Conservation (phyloP, 2,113 vertebrate genomes). For the Sylvietta virens region DNA sequence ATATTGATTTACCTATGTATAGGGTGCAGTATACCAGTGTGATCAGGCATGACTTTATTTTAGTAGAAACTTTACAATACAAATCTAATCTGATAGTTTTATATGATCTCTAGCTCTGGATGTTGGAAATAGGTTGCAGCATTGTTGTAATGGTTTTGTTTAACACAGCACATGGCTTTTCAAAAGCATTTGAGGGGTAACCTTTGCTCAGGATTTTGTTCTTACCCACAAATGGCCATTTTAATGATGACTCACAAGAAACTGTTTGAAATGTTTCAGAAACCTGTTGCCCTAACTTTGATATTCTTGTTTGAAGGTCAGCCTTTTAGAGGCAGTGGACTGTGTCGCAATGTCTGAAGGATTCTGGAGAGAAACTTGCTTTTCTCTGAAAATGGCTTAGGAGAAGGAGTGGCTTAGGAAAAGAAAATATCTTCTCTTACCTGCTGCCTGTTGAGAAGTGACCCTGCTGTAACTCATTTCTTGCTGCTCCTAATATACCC, state of each 20-base stretch:
- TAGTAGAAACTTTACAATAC: background rate
- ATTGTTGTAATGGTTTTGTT: conserved; percentile 5
- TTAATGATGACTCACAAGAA: conserved; percentile 7
- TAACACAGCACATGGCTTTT: background rate
- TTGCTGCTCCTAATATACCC: background rate
- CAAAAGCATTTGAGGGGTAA: background rate
- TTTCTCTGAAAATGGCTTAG: too few relatives aligned
- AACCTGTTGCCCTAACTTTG: background rate
- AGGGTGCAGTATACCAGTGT: background rate
- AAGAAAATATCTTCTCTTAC: background rate
- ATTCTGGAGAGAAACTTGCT: background rate
- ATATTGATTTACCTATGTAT: background rate
- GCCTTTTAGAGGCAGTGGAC: background rate
- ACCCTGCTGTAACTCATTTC: background rate
- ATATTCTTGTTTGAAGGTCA: conserved; percentile 11
- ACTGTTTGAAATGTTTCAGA: conserved; percentile 2
- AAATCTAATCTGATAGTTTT: conserved; percentile 33
- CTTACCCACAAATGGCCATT: background rate
- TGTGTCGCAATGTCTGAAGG: background rate
- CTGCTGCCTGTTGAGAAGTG: background rate
- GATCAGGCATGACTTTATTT: conserved; percentile 12
- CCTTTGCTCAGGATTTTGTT: conserved; percentile 19
- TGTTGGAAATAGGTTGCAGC: conserved; percentile 1
- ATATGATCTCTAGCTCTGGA: conserved; percentile 12
- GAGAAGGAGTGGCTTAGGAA: background rate